A percentile compares a stretch with the other conserved stretches of the same genome.
phyloP scores from a whole-genome alignment of 2,888 invertebrate genomes.

The Aleiodes leptofemur region DNA sequence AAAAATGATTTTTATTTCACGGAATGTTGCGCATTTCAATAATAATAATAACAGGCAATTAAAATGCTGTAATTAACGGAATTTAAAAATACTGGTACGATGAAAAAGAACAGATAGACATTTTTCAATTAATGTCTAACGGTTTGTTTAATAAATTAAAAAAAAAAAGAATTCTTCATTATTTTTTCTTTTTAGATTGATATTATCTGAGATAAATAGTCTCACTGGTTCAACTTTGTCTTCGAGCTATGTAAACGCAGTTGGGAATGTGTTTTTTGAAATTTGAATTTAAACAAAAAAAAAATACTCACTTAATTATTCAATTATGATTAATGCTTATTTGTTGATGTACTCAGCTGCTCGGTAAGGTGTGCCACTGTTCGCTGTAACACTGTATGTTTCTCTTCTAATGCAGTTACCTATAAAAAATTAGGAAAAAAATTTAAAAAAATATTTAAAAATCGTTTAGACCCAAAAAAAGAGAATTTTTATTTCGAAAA shows the following conservation, averaged over 20 bases:
- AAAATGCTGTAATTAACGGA: conserved; percentile 33
- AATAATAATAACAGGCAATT: conserved; percentile 38
- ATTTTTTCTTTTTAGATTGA: not conserved
- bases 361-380: conserved; percentile 67
- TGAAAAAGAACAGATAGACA: conserved; percentile 49
- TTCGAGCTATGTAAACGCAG: conserved; percentile 39
- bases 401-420: conserved; percentile 68
- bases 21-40: conserved; percentile 44
- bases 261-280: conserved; percentile 49
- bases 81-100: conserved; percentile 55
- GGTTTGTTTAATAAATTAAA: conserved; percentile 31
- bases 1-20: conserved; percentile 48
- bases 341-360: conserved; percentile 60
- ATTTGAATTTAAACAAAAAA: not conserved
- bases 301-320: conserved; percentile 41
- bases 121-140: conserved; percentile 32
- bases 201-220: not conserved
- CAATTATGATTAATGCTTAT: conserved; percentile 53
- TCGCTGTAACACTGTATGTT: conserved; percentile 65
- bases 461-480: conserved; percentile 1
- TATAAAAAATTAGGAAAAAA: conserved; percentile 45
- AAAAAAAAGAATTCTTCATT: not conserved
- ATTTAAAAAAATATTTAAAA: not conserved
- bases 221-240: conserved; percentile 19
- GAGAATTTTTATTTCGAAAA: not conserved